phyloP scores from a whole-genome alignment of 2,797 vertebrate species.

The Galaxias olidus region DNA sequence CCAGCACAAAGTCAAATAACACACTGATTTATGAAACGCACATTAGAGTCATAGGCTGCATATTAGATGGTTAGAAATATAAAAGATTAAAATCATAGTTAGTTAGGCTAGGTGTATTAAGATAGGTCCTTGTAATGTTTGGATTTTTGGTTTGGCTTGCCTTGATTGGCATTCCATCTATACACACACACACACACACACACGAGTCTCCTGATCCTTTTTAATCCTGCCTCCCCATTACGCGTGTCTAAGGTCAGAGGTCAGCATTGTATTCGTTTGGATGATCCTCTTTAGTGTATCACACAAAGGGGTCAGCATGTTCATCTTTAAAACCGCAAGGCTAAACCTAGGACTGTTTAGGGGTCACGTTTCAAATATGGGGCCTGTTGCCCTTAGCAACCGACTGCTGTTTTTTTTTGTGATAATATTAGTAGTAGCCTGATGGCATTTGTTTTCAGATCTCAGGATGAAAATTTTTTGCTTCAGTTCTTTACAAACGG shows the following conservation, averaged over 20 bases:
- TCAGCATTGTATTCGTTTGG: conserved; percentile 14
- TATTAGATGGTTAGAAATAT: too few relatives aligned
- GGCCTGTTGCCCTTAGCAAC: neutral
- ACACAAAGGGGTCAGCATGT: conserved; percentile 9
- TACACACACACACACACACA: conserved; percentile 5
- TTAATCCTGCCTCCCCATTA: conserved; percentile 22
- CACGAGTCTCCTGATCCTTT: conserved; percentile 27
- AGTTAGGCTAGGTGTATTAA: too few relatives aligned
- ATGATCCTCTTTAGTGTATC: conserved; percentile 15
- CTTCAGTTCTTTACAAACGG: too few relatives aligned
- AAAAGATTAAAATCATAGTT: too few relatives aligned
- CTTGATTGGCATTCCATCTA: conserved; percentile 13
- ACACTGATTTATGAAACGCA: neutral
- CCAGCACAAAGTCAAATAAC: neutral
- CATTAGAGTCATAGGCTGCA: neutral
- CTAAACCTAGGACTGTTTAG: neutral
- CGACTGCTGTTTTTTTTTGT: neutral
- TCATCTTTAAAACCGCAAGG: neutral
- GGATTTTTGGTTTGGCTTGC: neutral
- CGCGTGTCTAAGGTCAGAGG: conserved; percentile 23
- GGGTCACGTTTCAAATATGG: neutral
- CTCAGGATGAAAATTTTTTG: too few relatives aligned
- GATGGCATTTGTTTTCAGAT: too few relatives aligned
- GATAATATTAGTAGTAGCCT: too few relatives aligned
- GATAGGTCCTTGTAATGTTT: too few relatives aligned